phyloP scores from a whole-genome alignment of 2,888 invertebrate genomes.

The Plagodis pulveraria region DNA sequence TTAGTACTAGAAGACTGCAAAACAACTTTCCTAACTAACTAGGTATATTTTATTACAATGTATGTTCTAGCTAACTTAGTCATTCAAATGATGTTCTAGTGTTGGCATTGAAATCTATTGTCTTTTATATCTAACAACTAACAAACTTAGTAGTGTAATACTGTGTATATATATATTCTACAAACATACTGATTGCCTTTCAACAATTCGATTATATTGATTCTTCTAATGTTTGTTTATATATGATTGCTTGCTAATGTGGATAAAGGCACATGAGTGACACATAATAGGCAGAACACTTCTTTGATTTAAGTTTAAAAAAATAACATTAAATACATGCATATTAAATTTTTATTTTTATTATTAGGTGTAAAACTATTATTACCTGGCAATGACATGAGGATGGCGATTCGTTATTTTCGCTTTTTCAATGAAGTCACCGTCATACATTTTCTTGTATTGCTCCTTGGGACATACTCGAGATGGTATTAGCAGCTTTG shows the following conservation, averaged over 20 bases:
- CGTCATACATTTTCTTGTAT: conserved; percentile 77
- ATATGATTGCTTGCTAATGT: conserved; percentile 9
- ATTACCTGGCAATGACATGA: conserved; percentile 86
- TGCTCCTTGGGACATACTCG: conserved; percentile 76
- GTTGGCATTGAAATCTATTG: no score
- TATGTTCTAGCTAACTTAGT: no score
- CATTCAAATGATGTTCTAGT: no score
- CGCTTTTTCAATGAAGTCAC: conserved; percentile 73
- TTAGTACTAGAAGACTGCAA: no score
- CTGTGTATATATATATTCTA: no score
- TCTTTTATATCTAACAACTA: no score
- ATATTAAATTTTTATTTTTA: conserved; percentile 3
- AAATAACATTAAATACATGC: conserved; percentile 21
- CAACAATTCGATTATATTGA: conserved; percentile 6
- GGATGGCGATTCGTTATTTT: conserved; percentile 73
- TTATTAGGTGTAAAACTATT: conserved; percentile 12
- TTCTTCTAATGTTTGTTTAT: conserved; percentile 1
- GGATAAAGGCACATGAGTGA: conserved; percentile 14
- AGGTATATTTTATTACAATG: no score
- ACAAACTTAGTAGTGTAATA: no score
- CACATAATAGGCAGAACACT: conserved; percentile 11
- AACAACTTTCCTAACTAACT: no score
- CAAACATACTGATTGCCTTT: conserved; percentile 7
- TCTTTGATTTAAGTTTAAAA: conserved; percentile 8
- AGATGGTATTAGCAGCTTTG: conserved; percentile 92